Base-by-base conservation (phyloP, 2,797 vertebrate species). In the Carduelis carduelis region DNA sequence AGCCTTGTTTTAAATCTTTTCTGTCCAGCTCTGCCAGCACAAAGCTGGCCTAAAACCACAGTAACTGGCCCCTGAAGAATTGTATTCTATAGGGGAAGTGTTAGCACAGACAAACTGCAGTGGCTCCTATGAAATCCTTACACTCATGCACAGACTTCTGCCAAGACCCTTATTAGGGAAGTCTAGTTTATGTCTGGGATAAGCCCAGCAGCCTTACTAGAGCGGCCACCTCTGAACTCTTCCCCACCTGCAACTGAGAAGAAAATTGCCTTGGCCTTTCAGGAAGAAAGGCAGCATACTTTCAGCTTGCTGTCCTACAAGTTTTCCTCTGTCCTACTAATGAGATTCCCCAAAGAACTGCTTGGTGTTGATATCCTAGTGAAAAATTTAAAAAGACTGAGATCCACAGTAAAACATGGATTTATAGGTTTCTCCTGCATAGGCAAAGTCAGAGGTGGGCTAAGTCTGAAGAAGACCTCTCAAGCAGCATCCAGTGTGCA, bases 1-100 rank as follows among this genome's bases (percentile, higher is more conserved):
- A 88, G 70, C 53, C 69, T 43, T 82, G 47, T 72, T 96, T 95
- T 91, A 96, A 94, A 93, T 78, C 89, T 76, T 91, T 95, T 91
- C 69, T 93, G 66, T 91, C 56, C 83, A 76, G 47, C 49, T 84
- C 77, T 94, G 83, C 77, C 89, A 94, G 85, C 66, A 94, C 68
- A 91, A 97, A 95, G 68, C 74, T 4, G 0, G n/a, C 52, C 52
- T 87, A 84, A 97, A 97, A 79, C 87, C 93, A 84, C 83, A 84
- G 35, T 68, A 96, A 93, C 52, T 82, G 59, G 74, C 22, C 89
- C 72, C 92, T 68, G 34, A 92, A 93, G 96, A 93, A 93, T 95
- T 11, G 2, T 88, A 82, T 76, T 87, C 83, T 79, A 68, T 15
- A 91, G 89, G 63, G 77, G 79, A 81, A 83, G 70, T 3, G 1